These are phyloP conservation scores for Podargus strigoides DNA, from an alignment of 2,797 vertebrate genomes.

Conservation along the genomic window DNA sequence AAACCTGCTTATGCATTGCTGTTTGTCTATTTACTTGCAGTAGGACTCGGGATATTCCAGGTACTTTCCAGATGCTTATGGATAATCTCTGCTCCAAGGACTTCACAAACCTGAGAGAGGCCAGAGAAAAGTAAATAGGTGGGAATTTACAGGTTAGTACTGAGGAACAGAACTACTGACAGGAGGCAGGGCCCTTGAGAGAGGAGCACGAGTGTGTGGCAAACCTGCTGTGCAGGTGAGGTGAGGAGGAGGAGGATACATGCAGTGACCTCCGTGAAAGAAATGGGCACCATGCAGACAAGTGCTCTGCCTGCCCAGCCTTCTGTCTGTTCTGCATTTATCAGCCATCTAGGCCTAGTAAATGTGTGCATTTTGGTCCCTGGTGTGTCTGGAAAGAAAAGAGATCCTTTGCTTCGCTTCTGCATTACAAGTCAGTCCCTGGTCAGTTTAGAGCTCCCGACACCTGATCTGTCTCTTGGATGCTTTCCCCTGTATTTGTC, in stretches of 20 bases:
- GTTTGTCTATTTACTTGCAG: background rate
- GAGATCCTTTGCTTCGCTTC: background rate
- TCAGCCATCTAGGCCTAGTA: background rate
- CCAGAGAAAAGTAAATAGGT: background rate
- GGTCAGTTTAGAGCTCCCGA: background rate
- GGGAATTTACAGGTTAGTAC: background rate
- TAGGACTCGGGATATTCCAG: background rate
- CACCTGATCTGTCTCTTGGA: background rate
- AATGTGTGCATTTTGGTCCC: background rate
- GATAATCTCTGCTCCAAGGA: background rate
- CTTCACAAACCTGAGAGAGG: background rate
- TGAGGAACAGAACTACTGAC: background rate
- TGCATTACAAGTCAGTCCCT: background rate
- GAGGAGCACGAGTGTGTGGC: background rate
- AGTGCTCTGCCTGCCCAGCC: background rate
- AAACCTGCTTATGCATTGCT: background rate
- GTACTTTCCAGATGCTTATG: background rate
- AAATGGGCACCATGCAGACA: rapidly evolving
- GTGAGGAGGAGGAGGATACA: background rate
- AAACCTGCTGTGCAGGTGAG: background rate
- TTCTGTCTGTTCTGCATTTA: background rate
- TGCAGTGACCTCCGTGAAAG: background rate
- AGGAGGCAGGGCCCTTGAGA: background rate
- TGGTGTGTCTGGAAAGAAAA: background rate
- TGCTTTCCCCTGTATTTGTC: background rate